A percentile compares a stretch with the other conserved stretches of the same genome.
phyloP scores from a whole-genome alignment of 2,113 vertebrate species.

The Erinaceus europaeus region DNA sequence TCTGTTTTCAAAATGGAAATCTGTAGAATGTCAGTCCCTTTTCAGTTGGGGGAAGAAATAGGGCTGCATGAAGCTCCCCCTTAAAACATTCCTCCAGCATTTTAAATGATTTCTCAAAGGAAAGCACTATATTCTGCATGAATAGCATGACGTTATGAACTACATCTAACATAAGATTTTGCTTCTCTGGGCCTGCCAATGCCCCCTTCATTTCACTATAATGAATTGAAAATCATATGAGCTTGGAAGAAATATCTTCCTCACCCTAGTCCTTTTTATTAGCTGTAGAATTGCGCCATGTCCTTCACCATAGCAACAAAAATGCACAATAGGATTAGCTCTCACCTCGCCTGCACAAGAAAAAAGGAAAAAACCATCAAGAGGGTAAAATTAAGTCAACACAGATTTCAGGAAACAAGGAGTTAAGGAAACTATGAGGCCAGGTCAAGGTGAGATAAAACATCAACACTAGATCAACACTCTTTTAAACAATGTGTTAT shows the following conservation, averaged over 20 bases:
- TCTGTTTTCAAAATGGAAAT: constrained; percentile 57
- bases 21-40: constrained; percentile 45
- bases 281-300: constrained; percentile 53
- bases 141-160: constrained; percentile 57
- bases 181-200: constrained; percentile 30
- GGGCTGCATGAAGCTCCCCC: constrained; percentile 10
- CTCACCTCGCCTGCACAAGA: constrained; percentile 48
- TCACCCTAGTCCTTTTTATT: constrained; percentile 49
- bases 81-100: constrained; percentile 46
- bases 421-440: not conserved
- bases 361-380: constrained; percentile 9
- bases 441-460: not conserved
- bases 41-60: constrained; percentile 39
- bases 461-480: too few species aligned
- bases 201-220: constrained; percentile 16
- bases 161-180: constrained; percentile 42
- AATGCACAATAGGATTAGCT: not conserved
- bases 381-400: constrained; percentile 29
- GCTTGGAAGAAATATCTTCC: constrained; percentile 44
- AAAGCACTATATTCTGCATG: constrained; percentile 33
- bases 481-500: not conserved
- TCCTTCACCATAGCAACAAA: constrained; percentile 72
- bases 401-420: not conserved
- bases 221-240: constrained; percentile 54
- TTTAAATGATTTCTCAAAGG: constrained; percentile 67